Conservation (phyloP, 2,113 vertebrate genomes). For the Crocuta crocuta region DNA sequence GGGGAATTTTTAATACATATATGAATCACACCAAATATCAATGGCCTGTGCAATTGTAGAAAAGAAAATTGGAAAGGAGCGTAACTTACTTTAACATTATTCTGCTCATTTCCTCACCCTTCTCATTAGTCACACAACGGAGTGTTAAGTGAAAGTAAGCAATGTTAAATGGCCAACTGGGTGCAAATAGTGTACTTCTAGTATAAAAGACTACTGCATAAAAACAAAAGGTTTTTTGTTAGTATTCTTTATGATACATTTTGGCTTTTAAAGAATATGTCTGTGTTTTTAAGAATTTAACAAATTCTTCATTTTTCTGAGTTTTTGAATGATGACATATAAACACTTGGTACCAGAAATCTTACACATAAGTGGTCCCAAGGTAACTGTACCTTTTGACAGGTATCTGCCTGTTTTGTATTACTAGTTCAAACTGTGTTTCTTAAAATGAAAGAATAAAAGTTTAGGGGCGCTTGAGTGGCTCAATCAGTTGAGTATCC, state of each 20-base stretch:
- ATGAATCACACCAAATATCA: constrained; percentile 19
- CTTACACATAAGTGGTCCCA: neutral
- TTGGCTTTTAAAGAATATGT: neutral
- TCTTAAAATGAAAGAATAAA: neutral
- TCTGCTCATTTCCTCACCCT: neutral
- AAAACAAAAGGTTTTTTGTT: neutral
- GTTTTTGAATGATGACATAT: neutral
- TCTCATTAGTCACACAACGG: neutral
- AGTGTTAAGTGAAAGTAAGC: constrained; percentile 21
- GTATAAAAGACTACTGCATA: neutral
- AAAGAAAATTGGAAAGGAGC: constrained; percentile 37
- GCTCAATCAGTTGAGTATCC: too few relatives aligned
- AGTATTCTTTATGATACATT: neutral
- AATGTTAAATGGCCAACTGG: neutral
- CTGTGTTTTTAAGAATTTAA: neutral
- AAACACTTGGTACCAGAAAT: neutral
- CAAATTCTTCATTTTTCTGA: neutral
- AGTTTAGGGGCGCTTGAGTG: neutral
- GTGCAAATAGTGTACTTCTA: neutral
- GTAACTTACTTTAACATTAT: constrained; percentile 21
- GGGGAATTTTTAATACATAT: constrained; percentile 38
- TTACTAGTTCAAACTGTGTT: neutral
- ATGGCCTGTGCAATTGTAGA: neutral
- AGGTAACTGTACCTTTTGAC: neutral
- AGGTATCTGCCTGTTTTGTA: neutral